A percentile compares a stretch with the other conserved stretches of the same genome.
phyloP scores from a whole-genome alignment of 64 coral and sea anemone species.

The Pocillopora verrucosa region DNA sequence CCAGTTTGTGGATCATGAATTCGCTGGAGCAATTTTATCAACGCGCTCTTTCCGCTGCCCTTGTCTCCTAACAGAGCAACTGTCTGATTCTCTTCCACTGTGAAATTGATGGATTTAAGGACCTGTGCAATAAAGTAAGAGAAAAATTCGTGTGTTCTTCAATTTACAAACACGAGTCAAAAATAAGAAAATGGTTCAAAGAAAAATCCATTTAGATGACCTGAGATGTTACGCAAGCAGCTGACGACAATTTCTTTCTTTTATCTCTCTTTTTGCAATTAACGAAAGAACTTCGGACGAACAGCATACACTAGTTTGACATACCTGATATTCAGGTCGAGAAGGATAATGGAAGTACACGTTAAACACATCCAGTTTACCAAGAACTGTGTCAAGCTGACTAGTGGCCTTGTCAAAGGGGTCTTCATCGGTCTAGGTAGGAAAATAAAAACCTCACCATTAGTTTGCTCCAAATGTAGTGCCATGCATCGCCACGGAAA shows the following conservation, averaged over 20 bases:
- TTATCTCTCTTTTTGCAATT: too few relatives aligned
- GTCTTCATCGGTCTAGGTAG: slow-evolving; percentile 41
- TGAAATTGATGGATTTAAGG: slow-evolving; percentile 70
- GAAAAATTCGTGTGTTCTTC: too few relatives aligned
- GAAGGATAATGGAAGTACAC: slow-evolving; percentile 89
- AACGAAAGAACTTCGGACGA: too few relatives aligned
- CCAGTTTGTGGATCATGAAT: slow-evolving; percentile 64
- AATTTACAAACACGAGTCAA: not conserved
- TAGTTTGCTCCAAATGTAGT: not conserved
- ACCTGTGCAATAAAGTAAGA: slow-evolving; percentile 31
- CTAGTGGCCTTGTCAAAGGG: slow-evolving; percentile 58
- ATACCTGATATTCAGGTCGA: slow-evolving; percentile 83
- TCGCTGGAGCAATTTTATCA: slow-evolving; percentile 63
- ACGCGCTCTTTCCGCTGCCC: slow-evolving; percentile 52
- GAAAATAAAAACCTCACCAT: not conserved
- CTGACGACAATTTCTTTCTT: too few relatives aligned
- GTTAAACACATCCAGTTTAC: slow-evolving; percentile 69
- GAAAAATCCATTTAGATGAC: too few relatives aligned
- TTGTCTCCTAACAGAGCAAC: slow-evolving; percentile 63
- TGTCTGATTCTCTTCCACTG: slow-evolving; percentile 51
- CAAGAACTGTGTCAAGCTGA: slow-evolving; percentile 65
- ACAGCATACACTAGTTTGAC: too few relatives aligned
- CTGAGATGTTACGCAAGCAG: too few relatives aligned
- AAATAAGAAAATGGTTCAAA: too few relatives aligned
- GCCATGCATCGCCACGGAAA: too few relatives aligned